Evolutionary conservation across 2,113 vertebrate species (phyloP).

Genomic region (Oophaga pumilio): DNA sequence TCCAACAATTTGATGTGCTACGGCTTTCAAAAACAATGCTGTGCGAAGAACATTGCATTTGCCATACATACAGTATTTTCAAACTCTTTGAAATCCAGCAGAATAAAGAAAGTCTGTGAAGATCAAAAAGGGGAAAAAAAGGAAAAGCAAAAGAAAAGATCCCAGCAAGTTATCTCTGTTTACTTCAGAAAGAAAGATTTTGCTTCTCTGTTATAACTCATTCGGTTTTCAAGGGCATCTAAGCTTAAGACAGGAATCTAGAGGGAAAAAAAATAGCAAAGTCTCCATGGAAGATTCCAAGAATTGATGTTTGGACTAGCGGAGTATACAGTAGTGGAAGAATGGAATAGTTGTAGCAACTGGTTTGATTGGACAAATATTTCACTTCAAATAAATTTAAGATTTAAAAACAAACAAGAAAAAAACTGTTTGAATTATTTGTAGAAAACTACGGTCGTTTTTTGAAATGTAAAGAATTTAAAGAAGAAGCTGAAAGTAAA

Average conservation of each 20-base stretch:
- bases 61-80: slow-evolving; percentile 56
- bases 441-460: too few species aligned
- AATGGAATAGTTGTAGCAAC: background rate
- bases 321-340: background rate
- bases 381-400: background rate
- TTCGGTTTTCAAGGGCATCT: slow-evolving; percentile 64
- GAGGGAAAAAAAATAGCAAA: slow-evolving; percentile 58
- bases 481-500: too few species aligned
- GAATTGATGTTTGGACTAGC: background rate
- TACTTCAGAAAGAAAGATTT: slow-evolving; percentile 57
- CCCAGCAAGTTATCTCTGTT: slow-evolving; percentile 61
- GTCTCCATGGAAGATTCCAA: slow-evolving; percentile 53
- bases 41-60: slow-evolving; percentile 60
- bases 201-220: slow-evolving; percentile 60
- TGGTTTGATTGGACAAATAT: background rate
- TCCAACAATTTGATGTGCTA: slow-evolving; percentile 49
- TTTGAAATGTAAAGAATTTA: too few species aligned
- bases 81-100: slow-evolving; percentile 64
- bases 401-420: background rate
- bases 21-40: slow-evolving; percentile 52
- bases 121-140: slow-evolving; percentile 52
- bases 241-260: slow-evolving; percentile 42
- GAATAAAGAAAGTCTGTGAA: slow-evolving; percentile 67
- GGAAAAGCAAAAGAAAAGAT: slow-evolving; percentile 45
- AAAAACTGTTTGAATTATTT: too few species aligned